Base-by-base conservation (phyloP, 2,888 invertebrate species). In the Eutolmus rufibarbis region DNA sequence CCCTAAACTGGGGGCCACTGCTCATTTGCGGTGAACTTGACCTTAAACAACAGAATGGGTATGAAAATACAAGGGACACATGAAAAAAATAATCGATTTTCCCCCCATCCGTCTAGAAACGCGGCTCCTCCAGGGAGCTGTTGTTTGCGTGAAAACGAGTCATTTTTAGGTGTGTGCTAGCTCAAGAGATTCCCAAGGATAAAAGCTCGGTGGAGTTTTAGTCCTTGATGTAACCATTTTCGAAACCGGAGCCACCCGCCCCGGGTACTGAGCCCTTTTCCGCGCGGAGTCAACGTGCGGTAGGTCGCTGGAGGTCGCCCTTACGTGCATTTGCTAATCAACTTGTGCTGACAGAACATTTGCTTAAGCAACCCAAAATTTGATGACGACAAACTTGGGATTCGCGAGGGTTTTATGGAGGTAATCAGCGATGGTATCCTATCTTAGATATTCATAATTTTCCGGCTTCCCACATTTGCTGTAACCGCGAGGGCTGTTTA, bases 151-250 rank as follows among this genome's bases (percentile, higher is more conserved):
- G 76, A 40, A n/a, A 76, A 81, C 43, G 51, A 81, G 28, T 34
- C 81, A 34, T 23, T 56, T 77, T 81, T 51, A 56, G 51, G 81
- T 81, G 81, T 51, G 28, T 56, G 81, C 43, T 56, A 23, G 78
- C 78, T 56, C 34, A 81, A 81, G 81, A 81, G 46, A 81, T 81
- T 81, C 51, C 51, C 81, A 81, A 81, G 81, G 81, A 81, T 56
- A 81, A 78, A 78, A 78, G 51, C 28, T 81, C 19, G 23, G 23
- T 56, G 28, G 16, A 81, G 46, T 78, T 81, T 31, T 12, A 81
- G 81, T 56, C 81, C 81, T 81, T 81, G 81, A 81, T 51, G 14
- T 51, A 34, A 31, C 31, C 37, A 76, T 76, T 51, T n/a, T 46
- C 14, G 40, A 51, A 81, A 46, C 19, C 14, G 46, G 23, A 4